Evolutionary conservation across 2,797 vertebrate genomes (phyloP).

Genomic region (Pseudochaenichthys georgianus): DNA sequence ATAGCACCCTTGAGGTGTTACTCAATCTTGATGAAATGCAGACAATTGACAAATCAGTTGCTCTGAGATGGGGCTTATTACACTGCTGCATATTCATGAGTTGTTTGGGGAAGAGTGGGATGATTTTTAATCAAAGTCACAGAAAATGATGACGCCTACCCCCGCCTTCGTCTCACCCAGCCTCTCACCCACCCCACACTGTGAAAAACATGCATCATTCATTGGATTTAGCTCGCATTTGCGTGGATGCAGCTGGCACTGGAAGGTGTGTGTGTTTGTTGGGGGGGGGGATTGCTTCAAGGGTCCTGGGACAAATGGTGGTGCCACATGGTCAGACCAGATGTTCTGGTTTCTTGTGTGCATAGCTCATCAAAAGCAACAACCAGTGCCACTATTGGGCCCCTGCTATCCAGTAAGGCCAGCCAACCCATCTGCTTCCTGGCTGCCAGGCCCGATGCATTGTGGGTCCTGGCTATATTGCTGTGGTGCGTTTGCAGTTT

Average conservation of each 20-base stretch:
- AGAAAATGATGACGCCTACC: slow-evolving; percentile 76
- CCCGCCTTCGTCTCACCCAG: slow-evolving; percentile 21
- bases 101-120: slow-evolving; percentile 74
- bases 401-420: slow-evolving; percentile 73
- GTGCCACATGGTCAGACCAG: slow-evolving; percentile 91
- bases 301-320: slow-evolving; percentile 83
- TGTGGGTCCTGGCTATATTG: slow-evolving; percentile 72
- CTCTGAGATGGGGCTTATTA: slow-evolving; percentile 80
- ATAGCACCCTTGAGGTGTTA: slow-evolving; percentile 86
- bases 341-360: slow-evolving; percentile 90
- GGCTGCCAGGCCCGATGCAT: slow-evolving; percentile 75
- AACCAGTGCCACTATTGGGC: slow-evolving; percentile 81
- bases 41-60: slow-evolving; percentile 91
- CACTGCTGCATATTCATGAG: slow-evolving; percentile 90
- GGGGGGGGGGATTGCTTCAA: slow-evolving; percentile 70
- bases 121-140: slow-evolving; percentile 92
- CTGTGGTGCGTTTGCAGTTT: slow-evolving; percentile 41
- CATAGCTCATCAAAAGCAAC: slow-evolving; percentile 88
- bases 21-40: slow-evolving; percentile 88
- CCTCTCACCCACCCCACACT: slow-evolving; percentile 37
- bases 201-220: slow-evolving; percentile 88
- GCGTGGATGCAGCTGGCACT: slow-evolving; percentile 79
- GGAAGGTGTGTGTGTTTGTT: slow-evolving; percentile 43
- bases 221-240: slow-evolving; percentile 80
- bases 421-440: slow-evolving; percentile 91